A percentile compares a stretch with the other conserved stretches of the same genome.
Conservation (phyloP, 2,113 vertebrate genomes). For the Morone saxatilis region DNA sequence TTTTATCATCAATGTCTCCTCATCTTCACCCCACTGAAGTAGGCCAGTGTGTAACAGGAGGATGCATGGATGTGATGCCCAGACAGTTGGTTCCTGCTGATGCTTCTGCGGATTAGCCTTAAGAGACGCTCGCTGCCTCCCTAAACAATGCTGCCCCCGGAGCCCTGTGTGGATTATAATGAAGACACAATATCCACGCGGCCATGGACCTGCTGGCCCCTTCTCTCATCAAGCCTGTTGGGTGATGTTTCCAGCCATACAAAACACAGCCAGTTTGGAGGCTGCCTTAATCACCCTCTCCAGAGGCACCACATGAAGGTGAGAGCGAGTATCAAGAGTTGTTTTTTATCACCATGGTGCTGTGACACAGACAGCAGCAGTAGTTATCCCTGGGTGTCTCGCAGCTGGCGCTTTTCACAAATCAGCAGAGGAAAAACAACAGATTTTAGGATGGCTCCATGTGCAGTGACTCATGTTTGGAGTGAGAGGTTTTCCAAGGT, state of each 20-base stretch:
- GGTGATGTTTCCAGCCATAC: slow-evolving; percentile 31
- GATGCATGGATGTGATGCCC: slow-evolving; percentile 38
- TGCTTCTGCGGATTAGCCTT: slow-evolving; percentile 61
- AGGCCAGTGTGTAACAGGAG: slow-evolving; percentile 40
- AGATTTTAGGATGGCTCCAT: background rate
- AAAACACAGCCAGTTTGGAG: slow-evolving; percentile 39
- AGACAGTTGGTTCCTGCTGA: slow-evolving; percentile 48
- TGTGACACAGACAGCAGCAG: slow-evolving; percentile 20
- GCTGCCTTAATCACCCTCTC: slow-evolving; percentile 65
- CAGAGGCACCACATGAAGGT: slow-evolving; percentile 42
- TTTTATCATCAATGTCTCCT: slow-evolving; percentile 48
- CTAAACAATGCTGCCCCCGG: slow-evolving; percentile 68
- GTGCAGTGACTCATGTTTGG: background rate
- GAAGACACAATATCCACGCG: slow-evolving; percentile 76
- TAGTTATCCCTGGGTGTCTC: slow-evolving; percentile 37
- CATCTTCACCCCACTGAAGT: slow-evolving; percentile 34
- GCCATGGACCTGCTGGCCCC: slow-evolving; percentile 46
- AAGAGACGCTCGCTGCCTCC: slow-evolving; percentile 59
- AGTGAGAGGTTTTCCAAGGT: background rate
- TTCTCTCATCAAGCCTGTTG: slow-evolving; percentile 50
- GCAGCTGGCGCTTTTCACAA: slow-evolving; percentile 6
- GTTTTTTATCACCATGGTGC: slow-evolving; percentile 11
- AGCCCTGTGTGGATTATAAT: slow-evolving; percentile 71
- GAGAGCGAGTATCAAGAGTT: slow-evolving; percentile 27
- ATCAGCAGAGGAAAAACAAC: slow-evolving; percentile 26